Base-by-base conservation (phyloP, 2,888 invertebrate species). In the Quadroppia sp. region DNA sequence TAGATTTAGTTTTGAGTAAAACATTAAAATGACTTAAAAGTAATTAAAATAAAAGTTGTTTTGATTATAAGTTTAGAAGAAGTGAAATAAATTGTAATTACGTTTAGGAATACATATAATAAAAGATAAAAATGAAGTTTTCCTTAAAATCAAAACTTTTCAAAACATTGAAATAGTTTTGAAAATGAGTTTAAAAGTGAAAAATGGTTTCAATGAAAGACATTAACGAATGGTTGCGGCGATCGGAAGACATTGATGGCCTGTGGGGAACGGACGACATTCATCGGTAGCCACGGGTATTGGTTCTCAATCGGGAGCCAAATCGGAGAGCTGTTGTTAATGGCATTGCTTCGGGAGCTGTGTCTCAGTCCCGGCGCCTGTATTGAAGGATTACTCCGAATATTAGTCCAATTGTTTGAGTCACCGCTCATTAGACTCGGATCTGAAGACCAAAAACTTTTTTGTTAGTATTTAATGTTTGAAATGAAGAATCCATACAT, bases 351-450 rank as follows among this genome's bases (percentile, higher is more conserved):
- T 11, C 61, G 28, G 2, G n/a, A 4, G 11, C 32, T 28, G 6
- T 25, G 20, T 23, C 53, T 20, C 25, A 53, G 6, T 23, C 4
- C 23, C 1, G 53, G 20, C 53, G 23, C 23, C 6, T 3, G 2
- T 15, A 53, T 23, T 4, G 53, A 53, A 23, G 53, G 53, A 53
- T 25, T 53, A 13, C 23, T 53, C 2, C 25, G 6, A 23, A 20
- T 4, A 61, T 30, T 61, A 17, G 4, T 61, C 61, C 61, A 61
- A 28, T 7, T 32, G 17, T 61, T 61, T 4, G 61, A 32, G 25
- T 61, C 61, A 17, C 61, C 61, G 32, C 61, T 61, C 61, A 61
- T 61, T 32, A 61, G 32, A 32, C n/a, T 61, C 30, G 61, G 32
- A 15, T 28, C 32, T 61, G 15, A 15, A 30, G 13, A 30, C 7